These are phyloP conservation scores for Mus caroli DNA, from an alignment of 2,797 vertebrate species.

Conservation along the genomic window DNA sequence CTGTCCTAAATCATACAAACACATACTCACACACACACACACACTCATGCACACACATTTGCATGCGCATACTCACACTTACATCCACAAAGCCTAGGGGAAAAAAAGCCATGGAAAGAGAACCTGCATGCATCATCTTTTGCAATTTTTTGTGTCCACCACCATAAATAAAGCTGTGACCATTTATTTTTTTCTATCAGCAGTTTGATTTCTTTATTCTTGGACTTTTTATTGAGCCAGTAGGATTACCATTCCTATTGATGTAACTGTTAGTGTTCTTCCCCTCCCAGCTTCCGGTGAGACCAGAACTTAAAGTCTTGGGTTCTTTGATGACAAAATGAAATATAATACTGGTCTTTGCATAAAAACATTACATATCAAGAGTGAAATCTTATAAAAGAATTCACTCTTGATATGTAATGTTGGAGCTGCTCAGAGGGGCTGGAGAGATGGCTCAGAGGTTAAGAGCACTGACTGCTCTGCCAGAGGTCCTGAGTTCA, in stretches of 20 bases:
- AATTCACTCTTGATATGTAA: too few species aligned
- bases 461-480: too few species aligned
- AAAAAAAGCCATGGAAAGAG: not conserved
- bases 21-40: not conserved
- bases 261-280: constrained; percentile 12
- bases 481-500: too few species aligned
- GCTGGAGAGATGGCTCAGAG: too few species aligned
- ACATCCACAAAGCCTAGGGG: not conserved
- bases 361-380: not conserved
- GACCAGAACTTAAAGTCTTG: not conserved
- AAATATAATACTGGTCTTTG: constrained; percentile 43
- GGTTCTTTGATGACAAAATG: not conserved
- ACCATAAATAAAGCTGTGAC: not conserved
- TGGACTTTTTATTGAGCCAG: not conserved
- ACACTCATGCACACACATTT: not conserved
- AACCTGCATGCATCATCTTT: not conserved
- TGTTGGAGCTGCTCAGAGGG: too few species aligned
- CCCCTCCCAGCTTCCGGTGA: not conserved
- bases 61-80: not conserved
- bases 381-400: constrained; percentile 49
- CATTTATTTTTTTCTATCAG: constrained; percentile 3
- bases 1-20: not conserved
- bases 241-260: not conserved
- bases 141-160: not conserved
- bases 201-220: constrained; percentile 9